Base-by-base conservation (phyloP, 2,888 invertebrate species). In the Odontocolon sp. region DNA sequence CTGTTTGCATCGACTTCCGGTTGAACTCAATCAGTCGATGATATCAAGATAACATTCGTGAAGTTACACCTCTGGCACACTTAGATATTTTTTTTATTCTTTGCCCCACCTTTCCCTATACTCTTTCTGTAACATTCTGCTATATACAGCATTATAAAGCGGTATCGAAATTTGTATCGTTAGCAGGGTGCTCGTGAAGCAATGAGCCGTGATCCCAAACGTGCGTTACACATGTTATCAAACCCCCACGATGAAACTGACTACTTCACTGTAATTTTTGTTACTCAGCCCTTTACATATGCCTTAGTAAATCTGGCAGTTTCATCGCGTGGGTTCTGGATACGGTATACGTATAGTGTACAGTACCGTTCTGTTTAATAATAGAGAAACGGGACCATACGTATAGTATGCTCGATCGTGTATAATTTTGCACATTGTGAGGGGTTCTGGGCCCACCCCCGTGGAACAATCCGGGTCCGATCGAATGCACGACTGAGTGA, bases 371-470 rank as follows among this genome's bases (percentile, higher is more conserved):
- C n/a, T n/a, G n/a, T n/a, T n/a, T n/a, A n/a, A 50, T 26, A 26
- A 50, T 26, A 50, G 50, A 26, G n/a, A 26, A 11, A 50, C 16
- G 33, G 50, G 36, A 57, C 38, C 16, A n/a, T 21, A 42, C 14
- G 38, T 54, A 42, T 4, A 16, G n/a, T 31, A 47, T 23, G 59
- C 42, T 42, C 72, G 81, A 85, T 84, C 85, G 86, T 84, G 80
- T 83, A 86, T 86, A 87, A 87, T 87, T 87, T 87, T 82, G 84
- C 84, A 84, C 84, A 85, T 84, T 86, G 84, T 85, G 82, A 59
- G 16, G 50, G 28, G 42, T 69, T 54, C 56, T n/a, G n/a, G 61
- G 61, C 16, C 76, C 76, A 73, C 78, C 78, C 78, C 76, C 80
- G 57, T 74, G 70, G 77, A 54, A 59, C 67, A 31, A 69, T 66